Base-by-base conservation (phyloP, 2,888 invertebrate species). In the Malacosoma neustria region DNA sequence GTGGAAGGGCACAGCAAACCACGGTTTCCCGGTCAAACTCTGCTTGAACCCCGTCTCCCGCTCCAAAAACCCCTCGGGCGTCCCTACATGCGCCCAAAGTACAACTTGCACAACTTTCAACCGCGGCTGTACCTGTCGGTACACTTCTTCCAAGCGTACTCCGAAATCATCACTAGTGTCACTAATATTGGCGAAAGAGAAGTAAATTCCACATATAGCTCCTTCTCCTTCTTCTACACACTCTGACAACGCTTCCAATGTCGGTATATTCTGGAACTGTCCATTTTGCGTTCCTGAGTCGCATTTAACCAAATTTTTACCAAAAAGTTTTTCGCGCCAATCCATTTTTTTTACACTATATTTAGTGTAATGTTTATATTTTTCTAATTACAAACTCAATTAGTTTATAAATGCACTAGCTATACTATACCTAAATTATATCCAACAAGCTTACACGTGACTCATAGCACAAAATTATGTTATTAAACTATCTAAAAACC, bases 121-220 rank as follows among this genome's bases (percentile, higher is more conserved):
- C 35, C 77, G 75, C 39, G 87, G 87, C 43, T 76, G 68, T 43
- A 79, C 79, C 29, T 61, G 61, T 39, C 75, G 85, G 51, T 87
- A 90, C 29, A 92, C 73, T 41, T 90, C 88, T 46, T 87, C 79
- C 53, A 92, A 72, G 51, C 90, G 89, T 46, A 89, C 87, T 11
- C 90, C 89, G 46, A 91, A 90, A 57, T 92, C 91, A 59, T 91
- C 91, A 79, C 89, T 89, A 33, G 88, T 87, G 44, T 88, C 87
- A 64, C 89, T 90, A 43, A 91, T 89, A 54, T 91, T 91, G 11
- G 91, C 91, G 61, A 92, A 91, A 35, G 91, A 91, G 66, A 92
- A 92, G 62, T 91, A 92, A 46, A 91, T 84, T 15, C 90, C 91
- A 53, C 90, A 88, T 14, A 82, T 70, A 36, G 88, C 67, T 7